Evolutionary conservation across 2,113 vertebrate species (phyloP), one percentile per base, ranked within the genome.

Genomic region (Xiphophorus maculatus): DNA sequence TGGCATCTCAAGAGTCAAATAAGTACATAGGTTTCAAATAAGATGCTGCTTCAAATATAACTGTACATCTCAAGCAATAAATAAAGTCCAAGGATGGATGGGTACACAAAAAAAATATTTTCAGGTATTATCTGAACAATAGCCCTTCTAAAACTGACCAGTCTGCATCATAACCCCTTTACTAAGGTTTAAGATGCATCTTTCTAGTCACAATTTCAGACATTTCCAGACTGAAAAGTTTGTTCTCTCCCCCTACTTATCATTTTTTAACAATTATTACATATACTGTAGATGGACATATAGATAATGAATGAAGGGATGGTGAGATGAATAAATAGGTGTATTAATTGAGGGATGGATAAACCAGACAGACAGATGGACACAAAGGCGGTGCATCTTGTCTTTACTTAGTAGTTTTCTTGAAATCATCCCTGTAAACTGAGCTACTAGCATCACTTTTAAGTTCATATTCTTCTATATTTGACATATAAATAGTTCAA

Each of bases 11-110:
- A 66, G 25, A 30, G 58, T 63, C 30, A 11, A 77, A 72, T 61
- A 70, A 74, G 3, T 63, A 37, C n/a, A 67, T 29, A 25, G 67
- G 32, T 54, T 63, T 25, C 19, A 62, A 79, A 73, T 76, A 62
- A 72, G 71, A 42, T 67, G 30, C 54, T 7, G 48, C 29, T 40
- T 27, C 14, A 69, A 67, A 65, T 0, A 35, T 58, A 14, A 17
- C 54, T 9, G 28, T 13, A 71, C 28, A 61, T 25, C 54, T 70
- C n/a, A 64, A 74, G 37, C 3, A 71, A 58, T 5, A 42, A 60
- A 33, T 64, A 25, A 44, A 63, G 44, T 71, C 2, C 65, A 61
- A 51, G 44, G 5, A 63, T 29, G 69, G 12, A 40, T 25, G 44
- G 25, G 22, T 33, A 68, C 7, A 51, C 17, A 0, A 13, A 32